Conservation (phyloP, 2,797 vertebrate species). For the Helicolenus hilgendorfi region DNA sequence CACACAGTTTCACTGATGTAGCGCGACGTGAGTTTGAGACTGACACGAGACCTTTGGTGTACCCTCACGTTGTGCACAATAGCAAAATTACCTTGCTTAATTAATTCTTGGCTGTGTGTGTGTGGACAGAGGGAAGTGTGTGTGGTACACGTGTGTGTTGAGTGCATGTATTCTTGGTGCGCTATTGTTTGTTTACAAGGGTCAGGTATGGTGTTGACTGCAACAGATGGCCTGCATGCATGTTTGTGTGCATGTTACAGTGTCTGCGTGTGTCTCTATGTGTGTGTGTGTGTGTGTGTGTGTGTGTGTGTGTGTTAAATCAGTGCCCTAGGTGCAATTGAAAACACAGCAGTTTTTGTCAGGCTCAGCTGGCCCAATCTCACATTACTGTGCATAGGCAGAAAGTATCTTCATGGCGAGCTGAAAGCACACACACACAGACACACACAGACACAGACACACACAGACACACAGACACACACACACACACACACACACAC, state of each 20-base stretch:
- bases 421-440: neutral
- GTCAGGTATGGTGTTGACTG: conserved; percentile 22
- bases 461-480: no score
- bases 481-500: neutral
- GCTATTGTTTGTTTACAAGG: conserved; percentile 7
- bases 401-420: conserved; percentile 21
- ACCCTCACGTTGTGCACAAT: neutral
- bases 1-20: neutral
- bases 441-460: neutral
- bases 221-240: conserved; percentile 40
- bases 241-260: neutral
- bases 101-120: conserved; percentile 11
- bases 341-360: conserved; percentile 46
- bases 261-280: neutral
- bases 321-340: neutral
- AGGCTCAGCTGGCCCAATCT: conserved; percentile 23
- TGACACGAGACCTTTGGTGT: neutral
- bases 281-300: neutral
- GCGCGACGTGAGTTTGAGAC: neutral
- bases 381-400: conserved; percentile 44
- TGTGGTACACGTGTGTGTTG: neutral
- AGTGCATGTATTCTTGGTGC: neutral
- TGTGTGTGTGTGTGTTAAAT: neutral
- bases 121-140: neutral
- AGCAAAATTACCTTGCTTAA: conserved; percentile 8